Evolutionary conservation across 2,888 invertebrate species (phyloP).

Genomic region (Scaptomyza flava): DNA sequence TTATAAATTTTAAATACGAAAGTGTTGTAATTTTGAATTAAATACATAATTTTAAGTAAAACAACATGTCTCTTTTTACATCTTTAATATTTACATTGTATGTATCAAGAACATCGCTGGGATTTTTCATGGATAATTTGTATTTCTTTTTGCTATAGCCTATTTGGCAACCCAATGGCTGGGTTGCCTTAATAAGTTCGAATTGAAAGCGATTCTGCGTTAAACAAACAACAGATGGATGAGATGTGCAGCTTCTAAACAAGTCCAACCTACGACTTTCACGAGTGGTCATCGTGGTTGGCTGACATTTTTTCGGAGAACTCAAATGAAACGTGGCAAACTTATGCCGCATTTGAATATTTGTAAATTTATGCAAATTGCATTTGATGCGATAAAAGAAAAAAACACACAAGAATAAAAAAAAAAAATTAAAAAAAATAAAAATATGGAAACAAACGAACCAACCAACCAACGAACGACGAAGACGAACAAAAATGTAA

Average conservation of each 20-base stretch:
- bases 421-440: neutral
- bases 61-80: too few species aligned
- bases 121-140: neutral
- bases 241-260: conserved; percentile 18
- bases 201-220: conserved; percentile 3
- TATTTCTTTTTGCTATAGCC: neutral
- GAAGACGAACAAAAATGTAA: conserved; percentile 39
- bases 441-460: neutral
- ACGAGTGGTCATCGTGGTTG: conserved; percentile 27
- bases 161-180: neutral
- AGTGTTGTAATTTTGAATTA: too few species aligned
- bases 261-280: conserved; percentile 2
- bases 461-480: neutral
- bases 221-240: conserved; percentile 23
- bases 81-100: too few species aligned
- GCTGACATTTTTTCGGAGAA: neutral
- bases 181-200: neutral
- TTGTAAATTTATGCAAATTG: conserved; percentile 64
- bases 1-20: too few species aligned
- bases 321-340: conserved; percentile 8
- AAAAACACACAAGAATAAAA: conserved; percentile 17
- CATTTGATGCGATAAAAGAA: conserved; percentile 50
- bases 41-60: too few species aligned
- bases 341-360: conserved; percentile 49
- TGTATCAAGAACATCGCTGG: neutral